Evolutionary conservation across 2,797 vertebrate species (phyloP), one percentile per base, ranked within the genome.

Genomic region (Todus mexicanus): DNA sequence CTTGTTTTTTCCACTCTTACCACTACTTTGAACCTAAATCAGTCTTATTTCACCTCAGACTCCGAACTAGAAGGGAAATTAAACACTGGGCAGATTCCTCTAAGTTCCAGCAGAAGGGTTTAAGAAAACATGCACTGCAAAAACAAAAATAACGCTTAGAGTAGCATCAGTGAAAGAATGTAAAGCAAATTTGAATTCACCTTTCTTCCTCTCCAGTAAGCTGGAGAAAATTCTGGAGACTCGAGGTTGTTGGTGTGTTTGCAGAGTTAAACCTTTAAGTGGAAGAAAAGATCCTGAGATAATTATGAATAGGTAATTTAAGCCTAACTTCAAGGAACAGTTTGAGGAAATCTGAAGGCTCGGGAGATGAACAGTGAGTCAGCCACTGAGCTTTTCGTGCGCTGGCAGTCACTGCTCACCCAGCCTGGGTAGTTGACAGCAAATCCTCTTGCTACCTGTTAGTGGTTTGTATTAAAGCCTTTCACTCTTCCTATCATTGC

Each of bases 101-200:
- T 25, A 27, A 42, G 18, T 57, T 83, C 66, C 59, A 66, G 43
- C 29, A 87, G 31, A 59, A 63, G 17, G 14, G 74, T 60, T 76
- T 54, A 42, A 57, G 35, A 71, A 23, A 57, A 70, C 1, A 1
- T 5, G 66, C 9, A 0, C 0, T 26, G 10, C 31, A 31, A 70
- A 59, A 31, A 54, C 10, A 63, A 31, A 65, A 77, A 59, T 4
- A 70, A 76, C 11, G 6, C 37, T 83, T 54, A 47, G 17, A 78
- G n/a, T 50, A 50, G 35, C n/a, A 47, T 35, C 35, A 53, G 5
- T 21, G 33, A 42, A 83, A 60, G 27, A 56, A 60, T 21, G 45
- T 3, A 10, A 56, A 70, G 21, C 8, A 59, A 93, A 66, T 50
- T 37, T 1, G 7, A 71, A 57, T 22, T 80, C 37, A 72, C 9